These are phyloP conservation scores for Hybos culiciformis DNA, from an alignment of 2,888 invertebrate genomes.

Conservation along the genomic window DNA sequence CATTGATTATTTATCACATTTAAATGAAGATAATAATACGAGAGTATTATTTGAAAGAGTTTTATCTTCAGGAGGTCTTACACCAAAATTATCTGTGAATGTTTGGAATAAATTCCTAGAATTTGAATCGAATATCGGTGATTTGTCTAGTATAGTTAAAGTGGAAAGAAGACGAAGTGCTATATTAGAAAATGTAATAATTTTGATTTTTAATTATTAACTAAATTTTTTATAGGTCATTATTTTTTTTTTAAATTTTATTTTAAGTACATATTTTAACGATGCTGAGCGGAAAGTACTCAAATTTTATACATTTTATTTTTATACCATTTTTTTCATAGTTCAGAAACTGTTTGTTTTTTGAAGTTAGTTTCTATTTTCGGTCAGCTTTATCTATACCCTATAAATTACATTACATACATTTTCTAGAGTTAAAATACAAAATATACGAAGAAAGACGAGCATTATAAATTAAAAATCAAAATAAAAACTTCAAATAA, in stretches of 20 bases:
- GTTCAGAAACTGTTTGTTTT: too few species aligned
- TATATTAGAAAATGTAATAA: conserved; percentile 69
- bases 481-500: too few species aligned
- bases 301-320: too few species aligned
- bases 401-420: too few species aligned
- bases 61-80: conserved; percentile 79
- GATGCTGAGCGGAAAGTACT: too few species aligned
- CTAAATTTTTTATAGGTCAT: neutral
- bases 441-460: too few species aligned
- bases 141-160: conserved; percentile 91
- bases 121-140: conserved; percentile 97
- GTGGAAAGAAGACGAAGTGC: conserved; percentile 88
- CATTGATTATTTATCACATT: conserved; percentile 91
- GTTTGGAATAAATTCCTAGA: conserved; percentile 98
- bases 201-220: neutral
- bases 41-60: conserved; percentile 97
- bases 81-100: conserved; percentile 86
- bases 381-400: too few species aligned
- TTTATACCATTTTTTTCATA: too few species aligned
- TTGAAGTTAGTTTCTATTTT: too few species aligned
- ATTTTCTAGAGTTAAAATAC: too few species aligned
- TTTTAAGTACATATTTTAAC: neutral
- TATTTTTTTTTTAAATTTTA: neutral
- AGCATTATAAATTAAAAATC: too few species aligned
- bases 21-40: conserved; percentile 99